Percentiles rank a stretch among this genome's conserved stretches.
Evolutionary conservation across 2,888 invertebrate genomes (phyloP).

Genomic region (Diarsia rubi): DNA sequence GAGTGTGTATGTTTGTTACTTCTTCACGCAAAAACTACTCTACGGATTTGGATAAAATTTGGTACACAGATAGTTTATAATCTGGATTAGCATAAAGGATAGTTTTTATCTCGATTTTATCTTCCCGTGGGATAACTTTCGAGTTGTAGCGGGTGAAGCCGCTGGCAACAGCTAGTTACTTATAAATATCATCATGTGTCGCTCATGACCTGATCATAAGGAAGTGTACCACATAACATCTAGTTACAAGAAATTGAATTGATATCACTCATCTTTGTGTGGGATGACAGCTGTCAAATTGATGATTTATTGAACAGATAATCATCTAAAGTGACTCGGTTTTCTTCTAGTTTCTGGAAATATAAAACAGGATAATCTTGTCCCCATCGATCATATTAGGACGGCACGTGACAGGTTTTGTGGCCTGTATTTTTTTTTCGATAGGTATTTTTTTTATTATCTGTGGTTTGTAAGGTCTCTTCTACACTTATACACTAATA

Average conservation of each 20-base stretch:
- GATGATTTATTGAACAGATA: constrained; percentile 47
- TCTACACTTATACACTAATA: too few relatives aligned
- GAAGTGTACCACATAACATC: neutral
- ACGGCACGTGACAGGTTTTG: constrained; percentile 1
- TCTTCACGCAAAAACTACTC: too few relatives aligned
- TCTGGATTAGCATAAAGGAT: too few relatives aligned
- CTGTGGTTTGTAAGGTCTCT: neutral
- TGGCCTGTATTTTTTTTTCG: constrained; percentile 4
- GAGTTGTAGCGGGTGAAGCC: too few relatives aligned
- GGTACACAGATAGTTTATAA: too few relatives aligned
- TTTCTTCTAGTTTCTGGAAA: constrained; percentile 27
- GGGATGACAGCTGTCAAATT: constrained; percentile 44
- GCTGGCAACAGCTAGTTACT: too few relatives aligned
- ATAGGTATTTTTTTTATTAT: neutral
- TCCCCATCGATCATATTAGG: constrained; percentile 35
- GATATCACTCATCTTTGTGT: constrained; percentile 14
- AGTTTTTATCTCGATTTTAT: too few relatives aligned
- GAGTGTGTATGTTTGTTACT: too few relatives aligned
- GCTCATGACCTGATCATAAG: neutral
- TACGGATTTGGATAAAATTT: too few relatives aligned
- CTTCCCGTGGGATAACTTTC: too few relatives aligned
- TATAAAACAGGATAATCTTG: constrained; percentile 15
- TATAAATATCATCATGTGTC: neutral
- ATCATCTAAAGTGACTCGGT: constrained; percentile 22
- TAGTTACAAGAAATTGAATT: constrained; percentile 1